A percentile compares a stretch with the other conserved stretches of the same genome.
Conservation (phyloP, 2,797 vertebrate genomes). For the Schizothorax lantsangensis region DNA sequence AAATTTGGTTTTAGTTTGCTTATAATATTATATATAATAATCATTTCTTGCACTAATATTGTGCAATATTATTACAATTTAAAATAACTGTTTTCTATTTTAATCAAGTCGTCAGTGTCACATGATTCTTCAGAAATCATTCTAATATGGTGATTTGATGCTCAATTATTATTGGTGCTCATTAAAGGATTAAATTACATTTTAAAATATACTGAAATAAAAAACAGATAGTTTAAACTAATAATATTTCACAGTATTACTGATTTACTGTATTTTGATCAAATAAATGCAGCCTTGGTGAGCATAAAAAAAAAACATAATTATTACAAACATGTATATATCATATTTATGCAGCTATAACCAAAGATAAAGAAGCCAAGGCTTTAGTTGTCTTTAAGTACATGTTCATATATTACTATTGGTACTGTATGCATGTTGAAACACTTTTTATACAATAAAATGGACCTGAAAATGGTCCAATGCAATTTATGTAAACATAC, state of each 20-base stretch:
- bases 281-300: neutral
- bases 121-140: neutral
- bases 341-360: neutral
- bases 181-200: neutral
- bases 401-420: neutral
- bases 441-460: neutral
- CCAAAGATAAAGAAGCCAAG: neutral
- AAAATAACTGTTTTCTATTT: neutral
- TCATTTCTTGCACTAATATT: neutral
- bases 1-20: neutral
- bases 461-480: neutral
- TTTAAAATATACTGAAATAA: neutral
- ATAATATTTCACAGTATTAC: neutral
- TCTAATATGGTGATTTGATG: neutral
- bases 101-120: neutral
- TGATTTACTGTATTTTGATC: too few relatives aligned
- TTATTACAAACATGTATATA: neutral
- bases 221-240: neutral
- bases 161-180: neutral
- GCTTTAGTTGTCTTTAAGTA: neutral
- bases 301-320: neutral
- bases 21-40: neutral
- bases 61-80: neutral
- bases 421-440: neutral
- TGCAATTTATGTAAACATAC: slow-evolving; percentile 15